Base-by-base conservation (phyloP, 2,888 invertebrate species). In the Clunio marinus region DNA sequence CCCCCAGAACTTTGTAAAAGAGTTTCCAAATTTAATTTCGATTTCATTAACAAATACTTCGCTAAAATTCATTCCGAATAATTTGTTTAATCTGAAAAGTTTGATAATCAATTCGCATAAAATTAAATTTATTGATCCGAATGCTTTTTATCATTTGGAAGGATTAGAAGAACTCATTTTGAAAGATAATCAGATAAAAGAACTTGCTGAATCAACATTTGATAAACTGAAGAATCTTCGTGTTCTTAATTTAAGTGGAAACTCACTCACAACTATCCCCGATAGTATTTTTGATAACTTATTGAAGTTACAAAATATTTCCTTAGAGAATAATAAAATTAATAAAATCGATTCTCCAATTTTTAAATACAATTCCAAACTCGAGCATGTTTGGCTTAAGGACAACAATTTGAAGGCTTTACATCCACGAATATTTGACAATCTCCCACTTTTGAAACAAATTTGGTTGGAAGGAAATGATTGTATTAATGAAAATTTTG, bases 131-230 rank as follows among this genome's bases (percentile, higher is more conserved):
- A 65, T 65, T 20, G 24, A 37, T 25, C 22, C 20, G 17, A 45
- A 28, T 13, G 20, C 46, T 7, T 65, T 65, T 8, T 7, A 45
- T 37, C 37, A 65, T 58, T 66, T 70, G 17, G 55, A 28, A 22
- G 45, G 57, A 22, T 60, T 71, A 10, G 45, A 70, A 59, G 65
- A 59, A 68, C 62, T 71, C 7, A 69, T 69, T 65, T 45, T 71
- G 10, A 71, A 69, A 17, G 69, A 70, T 37, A 70, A 70, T 68
- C 60, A 69, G 35, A 70, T 71, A 7, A 57, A 67, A 22, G 58
- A 59, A 41, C 32, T 71, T 25, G 68, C 69, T 24, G 55, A 58
- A n/a, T 59, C 65, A 35, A 70, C 70, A 57, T 71, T 71, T 46
- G 51, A 68, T n/a, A 69, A 70, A n/a, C 62, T 70, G 55, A 27